A percentile compares a stretch with the other conserved stretches of the same genome.
phyloP scores from a whole-genome alignment of 2,113 vertebrate species.

The Peromyscus polionotus region DNA sequence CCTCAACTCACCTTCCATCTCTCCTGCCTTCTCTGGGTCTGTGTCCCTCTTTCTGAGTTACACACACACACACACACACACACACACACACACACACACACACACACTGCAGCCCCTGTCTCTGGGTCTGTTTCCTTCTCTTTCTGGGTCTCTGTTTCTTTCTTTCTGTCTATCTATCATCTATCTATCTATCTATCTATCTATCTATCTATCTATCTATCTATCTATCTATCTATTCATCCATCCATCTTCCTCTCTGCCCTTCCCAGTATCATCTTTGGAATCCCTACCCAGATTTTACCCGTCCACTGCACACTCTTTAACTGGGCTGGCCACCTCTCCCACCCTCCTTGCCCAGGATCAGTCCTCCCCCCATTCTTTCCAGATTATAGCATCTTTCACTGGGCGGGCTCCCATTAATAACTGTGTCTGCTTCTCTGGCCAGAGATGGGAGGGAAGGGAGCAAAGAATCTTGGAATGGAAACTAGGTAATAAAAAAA shows the following conservation, averaged over 20 bases:
- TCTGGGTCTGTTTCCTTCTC: not conserved
- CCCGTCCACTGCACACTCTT: not conserved
- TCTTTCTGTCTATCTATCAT: too few relatives aligned
- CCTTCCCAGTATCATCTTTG: not conserved
- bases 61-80: not conserved
- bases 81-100: not conserved
- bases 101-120: not conserved
- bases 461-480: slow-evolving; percentile 36
- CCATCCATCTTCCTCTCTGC: too few relatives aligned
- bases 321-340: not conserved
- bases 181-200: not conserved
- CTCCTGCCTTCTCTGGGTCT: not conserved
- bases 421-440: slow-evolving; percentile 26
- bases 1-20: too few relatives aligned
- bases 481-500: slow-evolving; percentile 63
- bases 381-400: slow-evolving; percentile 30
- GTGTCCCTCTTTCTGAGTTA: not conserved
- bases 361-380: not conserved
- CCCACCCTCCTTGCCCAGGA: not conserved
- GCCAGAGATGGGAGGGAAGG: slow-evolving; percentile 26
- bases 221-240: accelerated
- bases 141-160: not conserved
- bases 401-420: not conserved
- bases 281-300: not conserved
- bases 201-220: not conserved